These are phyloP conservation scores for Pelodytes ibericus DNA, from an alignment of 2,797 vertebrate species.

Conservation along the genomic window DNA sequence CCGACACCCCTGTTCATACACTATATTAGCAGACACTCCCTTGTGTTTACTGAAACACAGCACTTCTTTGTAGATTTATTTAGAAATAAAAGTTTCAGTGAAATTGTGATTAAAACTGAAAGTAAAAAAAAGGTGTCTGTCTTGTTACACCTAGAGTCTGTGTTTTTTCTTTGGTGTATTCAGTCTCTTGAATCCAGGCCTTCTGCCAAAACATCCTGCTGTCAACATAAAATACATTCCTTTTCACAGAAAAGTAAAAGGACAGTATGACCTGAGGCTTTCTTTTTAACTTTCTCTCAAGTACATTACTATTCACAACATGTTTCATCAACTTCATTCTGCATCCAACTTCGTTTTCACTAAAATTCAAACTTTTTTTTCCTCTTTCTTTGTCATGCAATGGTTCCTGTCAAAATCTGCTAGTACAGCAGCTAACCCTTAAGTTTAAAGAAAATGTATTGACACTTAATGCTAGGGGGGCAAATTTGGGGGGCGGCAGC, in stretches of 20 bases:
- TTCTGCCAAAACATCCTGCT: slow-evolving; percentile 39
- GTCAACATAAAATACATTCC: slow-evolving; percentile 45
- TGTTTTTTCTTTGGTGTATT: slow-evolving; percentile 13
- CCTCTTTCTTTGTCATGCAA: neutral
- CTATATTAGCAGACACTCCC: too few species aligned
- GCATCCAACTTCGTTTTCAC: slow-evolving; percentile 4
- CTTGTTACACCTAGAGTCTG: neutral
- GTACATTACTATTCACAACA: slow-evolving; percentile 46
- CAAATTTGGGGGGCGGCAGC: too few species aligned
- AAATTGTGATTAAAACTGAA: slow-evolving; percentile 20
- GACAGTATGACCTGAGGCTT: slow-evolving; percentile 37
- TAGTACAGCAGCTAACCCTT: too few species aligned
- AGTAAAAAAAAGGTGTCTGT: slow-evolving; percentile 22
- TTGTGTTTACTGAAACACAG: neutral
- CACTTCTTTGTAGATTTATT: slow-evolving; percentile 4
- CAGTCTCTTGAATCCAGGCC: slow-evolving; percentile 28
- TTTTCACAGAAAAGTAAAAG: slow-evolving; percentile 29
- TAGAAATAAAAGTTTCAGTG: slow-evolving; percentile 1
- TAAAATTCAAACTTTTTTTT: neutral
- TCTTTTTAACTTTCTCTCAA: slow-evolving; percentile 22
- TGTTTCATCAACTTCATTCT: slow-evolving; percentile 24
- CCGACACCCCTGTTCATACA: too few species aligned
- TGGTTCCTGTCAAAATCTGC: too few species aligned
- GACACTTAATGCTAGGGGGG: too few species aligned
- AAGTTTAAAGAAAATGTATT: too few species aligned